Conservation (phyloP, 2,797 vertebrate species). For the Alcedo atthis region DNA sequence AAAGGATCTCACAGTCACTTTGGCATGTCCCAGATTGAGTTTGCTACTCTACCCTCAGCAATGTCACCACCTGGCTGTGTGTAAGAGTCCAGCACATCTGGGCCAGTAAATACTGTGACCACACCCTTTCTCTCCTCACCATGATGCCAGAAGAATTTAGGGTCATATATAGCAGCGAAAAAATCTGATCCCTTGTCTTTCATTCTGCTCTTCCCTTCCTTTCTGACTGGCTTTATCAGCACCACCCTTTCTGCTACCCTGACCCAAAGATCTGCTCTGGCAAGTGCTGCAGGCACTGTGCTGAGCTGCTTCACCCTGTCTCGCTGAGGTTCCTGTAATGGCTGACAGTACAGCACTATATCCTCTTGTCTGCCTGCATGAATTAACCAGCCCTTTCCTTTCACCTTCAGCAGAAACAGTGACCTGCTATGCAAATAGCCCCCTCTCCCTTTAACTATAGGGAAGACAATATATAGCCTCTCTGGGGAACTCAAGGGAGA, state of each 20-base stretch:
- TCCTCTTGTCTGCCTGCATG: not conserved
- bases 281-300: not conserved
- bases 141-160: not conserved
- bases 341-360: not conserved
- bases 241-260: not conserved
- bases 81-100: not conserved
- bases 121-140: not conserved
- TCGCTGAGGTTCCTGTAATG: not conserved
- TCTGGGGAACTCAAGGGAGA: not conserved
- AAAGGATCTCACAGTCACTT: not conserved
- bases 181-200: not conserved
- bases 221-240: not conserved
- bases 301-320: not conserved
- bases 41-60: not conserved
- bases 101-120: not conserved
- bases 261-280: not conserved
- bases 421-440: conserved; percentile 34
- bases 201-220: not conserved
- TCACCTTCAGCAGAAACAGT: conserved; percentile 34
- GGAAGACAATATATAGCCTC: conserved; percentile 23
- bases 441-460: conserved; percentile 22
- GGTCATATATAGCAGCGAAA: not conserved
- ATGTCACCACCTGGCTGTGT: not conserved
- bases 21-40: not conserved
- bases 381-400: conserved; percentile 10